A percentile compares a stretch with the other conserved stretches of the same genome.
Evolutionary conservation across 2,888 invertebrate species (phyloP).

Genomic region (Scelioninae gen. 1): DNA sequence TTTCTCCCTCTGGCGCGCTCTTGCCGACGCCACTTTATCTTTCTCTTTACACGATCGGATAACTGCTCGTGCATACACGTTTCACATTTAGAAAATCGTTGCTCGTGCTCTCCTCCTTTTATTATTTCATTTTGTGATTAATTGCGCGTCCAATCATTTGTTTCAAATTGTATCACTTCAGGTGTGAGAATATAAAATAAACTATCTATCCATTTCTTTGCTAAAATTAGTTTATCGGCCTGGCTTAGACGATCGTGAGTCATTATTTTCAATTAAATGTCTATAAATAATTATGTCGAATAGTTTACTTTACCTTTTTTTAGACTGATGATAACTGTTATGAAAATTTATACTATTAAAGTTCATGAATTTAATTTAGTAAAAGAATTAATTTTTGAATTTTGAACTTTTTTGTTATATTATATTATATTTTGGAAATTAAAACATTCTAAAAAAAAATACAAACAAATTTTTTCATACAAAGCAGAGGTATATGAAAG

Average conservation of each 20-base stretch:
- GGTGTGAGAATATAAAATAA: conserved; percentile 32
- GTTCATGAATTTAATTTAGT: too few relatives aligned
- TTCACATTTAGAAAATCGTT: conserved; percentile 61
- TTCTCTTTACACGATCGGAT: conserved; percentile 46
- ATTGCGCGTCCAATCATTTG: conserved; percentile 24
- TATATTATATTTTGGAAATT: too few relatives aligned
- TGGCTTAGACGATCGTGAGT: conserved; percentile 21
- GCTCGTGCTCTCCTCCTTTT: conserved; percentile 24
- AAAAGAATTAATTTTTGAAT: too few relatives aligned
- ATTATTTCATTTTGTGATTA: conserved; percentile 37
- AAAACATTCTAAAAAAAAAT: too few relatives aligned
- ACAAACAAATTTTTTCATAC: too few relatives aligned
- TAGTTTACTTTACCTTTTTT: neutral
- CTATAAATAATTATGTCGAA: conserved; percentile 2
- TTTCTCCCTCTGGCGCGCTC: conserved; percentile 59
- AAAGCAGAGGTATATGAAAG: too few relatives aligned
- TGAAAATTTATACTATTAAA: too few relatives aligned
- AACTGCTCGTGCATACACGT: conserved; percentile 50
- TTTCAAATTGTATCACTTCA: conserved; percentile 28
- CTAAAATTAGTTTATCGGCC: conserved; percentile 1
- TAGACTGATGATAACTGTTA: too few relatives aligned
- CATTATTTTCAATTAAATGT: conserved; percentile 8
- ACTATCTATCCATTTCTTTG: neutral
- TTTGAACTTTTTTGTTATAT: too few relatives aligned
- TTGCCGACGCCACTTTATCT: conserved; percentile 35